Evolutionary conservation across 2,113 vertebrate species (phyloP).

Genomic region (Zosterops hypoxanthus): DNA sequence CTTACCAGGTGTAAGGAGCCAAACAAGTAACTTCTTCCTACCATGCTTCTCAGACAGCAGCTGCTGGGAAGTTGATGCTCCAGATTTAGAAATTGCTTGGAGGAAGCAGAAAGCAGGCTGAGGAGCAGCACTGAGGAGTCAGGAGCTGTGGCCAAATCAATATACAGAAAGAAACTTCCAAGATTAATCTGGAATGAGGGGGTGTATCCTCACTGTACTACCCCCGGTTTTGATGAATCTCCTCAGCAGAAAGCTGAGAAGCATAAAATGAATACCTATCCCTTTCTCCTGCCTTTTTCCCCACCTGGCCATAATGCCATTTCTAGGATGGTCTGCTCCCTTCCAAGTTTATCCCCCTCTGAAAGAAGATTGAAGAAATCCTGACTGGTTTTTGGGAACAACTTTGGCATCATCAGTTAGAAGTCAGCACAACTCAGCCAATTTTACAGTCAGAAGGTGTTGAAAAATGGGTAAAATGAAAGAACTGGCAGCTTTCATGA

Average conservation of each 20-base stretch:
- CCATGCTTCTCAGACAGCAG: not conserved
- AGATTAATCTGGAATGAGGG: not conserved
- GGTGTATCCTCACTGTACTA: not conserved
- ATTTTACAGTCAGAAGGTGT: not conserved
- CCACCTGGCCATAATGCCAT: not conserved
- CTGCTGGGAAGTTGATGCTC: not conserved
- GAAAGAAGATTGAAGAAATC: not conserved
- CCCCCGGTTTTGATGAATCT: not conserved
- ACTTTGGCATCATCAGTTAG: not conserved
- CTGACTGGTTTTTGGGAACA: not conserved
- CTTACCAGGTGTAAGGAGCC: not conserved
- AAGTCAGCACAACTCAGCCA: not conserved
- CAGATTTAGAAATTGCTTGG: not conserved
- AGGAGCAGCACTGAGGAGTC: not conserved
- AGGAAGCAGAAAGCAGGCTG: not conserved
- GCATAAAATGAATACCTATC: not conserved
- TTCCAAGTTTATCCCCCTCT: not conserved
- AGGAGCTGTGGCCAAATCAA: not conserved
- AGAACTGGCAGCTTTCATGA: conserved; percentile 16
- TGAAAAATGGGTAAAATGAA: conserved; percentile 1
- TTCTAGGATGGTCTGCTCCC: not conserved
- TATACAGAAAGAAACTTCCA: not conserved
- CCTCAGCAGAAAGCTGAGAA: not conserved
- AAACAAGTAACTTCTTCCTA: not conserved
- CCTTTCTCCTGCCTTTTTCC: not conserved